Percentiles rank a stretch among this genome's conserved stretches.
phyloP scores from a whole-genome alignment of 1,140 invertebrate species.

The Trinorchestia longiramus region DNA sequence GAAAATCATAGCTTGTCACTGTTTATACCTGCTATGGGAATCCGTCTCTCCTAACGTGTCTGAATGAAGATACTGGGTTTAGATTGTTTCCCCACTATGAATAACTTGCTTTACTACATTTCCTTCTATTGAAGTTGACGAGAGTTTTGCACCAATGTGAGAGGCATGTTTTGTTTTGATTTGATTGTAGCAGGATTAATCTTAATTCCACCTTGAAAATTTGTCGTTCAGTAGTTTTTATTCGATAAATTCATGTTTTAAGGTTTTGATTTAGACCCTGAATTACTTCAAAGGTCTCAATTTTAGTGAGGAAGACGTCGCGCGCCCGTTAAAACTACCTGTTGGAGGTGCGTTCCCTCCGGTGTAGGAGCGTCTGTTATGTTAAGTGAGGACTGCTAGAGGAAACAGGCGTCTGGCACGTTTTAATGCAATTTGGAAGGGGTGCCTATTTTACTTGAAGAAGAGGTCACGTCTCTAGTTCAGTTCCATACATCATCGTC shows the following conservation, averaged over 20 bases:
- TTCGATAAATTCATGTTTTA: neutral
- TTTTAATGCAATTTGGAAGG: too few species aligned
- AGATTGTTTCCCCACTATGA: neutral
- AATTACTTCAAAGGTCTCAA: neutral
- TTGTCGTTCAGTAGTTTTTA: neutral
- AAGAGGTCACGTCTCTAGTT: too few species aligned
- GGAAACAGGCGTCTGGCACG: too few species aligned
- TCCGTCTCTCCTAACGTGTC: neutral
- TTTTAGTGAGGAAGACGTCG: neutral
- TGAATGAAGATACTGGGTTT: neutral
- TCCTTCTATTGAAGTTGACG: neutral
- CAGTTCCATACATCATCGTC: too few species aligned
- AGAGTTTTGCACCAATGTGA: neutral
- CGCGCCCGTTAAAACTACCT: neutral
- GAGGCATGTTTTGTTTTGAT: neutral
- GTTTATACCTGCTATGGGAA: neutral
- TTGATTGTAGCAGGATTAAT: neutral
- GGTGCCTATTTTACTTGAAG: too few species aligned
- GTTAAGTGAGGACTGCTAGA: too few species aligned
- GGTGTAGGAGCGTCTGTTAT: too few species aligned
- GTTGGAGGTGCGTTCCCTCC: neutral
- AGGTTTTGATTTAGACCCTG: neutral
- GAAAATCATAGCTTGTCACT: neutral
- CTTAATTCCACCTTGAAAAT: neutral
- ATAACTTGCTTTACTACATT: neutral